Percentiles rank a stretch among this genome's conserved stretches.
Conservation (phyloP, 1,140 invertebrate species). For the Paraescarpia echinospica region DNA sequence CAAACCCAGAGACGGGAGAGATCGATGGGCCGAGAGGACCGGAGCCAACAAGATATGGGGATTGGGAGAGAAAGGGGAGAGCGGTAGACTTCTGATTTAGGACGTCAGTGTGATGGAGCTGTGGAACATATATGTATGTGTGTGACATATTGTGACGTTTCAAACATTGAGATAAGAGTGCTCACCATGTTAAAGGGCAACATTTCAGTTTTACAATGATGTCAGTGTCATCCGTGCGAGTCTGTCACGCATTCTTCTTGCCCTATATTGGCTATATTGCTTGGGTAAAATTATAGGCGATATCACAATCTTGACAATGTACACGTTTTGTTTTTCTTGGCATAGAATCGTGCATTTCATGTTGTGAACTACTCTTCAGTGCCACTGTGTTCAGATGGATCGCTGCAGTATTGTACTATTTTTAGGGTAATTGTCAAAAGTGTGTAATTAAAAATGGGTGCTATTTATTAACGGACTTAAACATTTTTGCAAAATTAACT, state of each 20-base stretch:
- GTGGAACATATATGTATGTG: not conserved
- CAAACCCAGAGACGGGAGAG: slow-evolving; percentile 92
- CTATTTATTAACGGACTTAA: no score
- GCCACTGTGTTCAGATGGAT: not conserved
- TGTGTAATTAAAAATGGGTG: not conserved
- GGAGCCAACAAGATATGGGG: slow-evolving; percentile 97
- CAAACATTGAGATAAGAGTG: no score
- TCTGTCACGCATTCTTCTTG: no score
- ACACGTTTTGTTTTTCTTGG: not conserved
- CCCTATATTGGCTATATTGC: not conserved
- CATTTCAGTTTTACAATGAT: no score
- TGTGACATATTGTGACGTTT: no score
- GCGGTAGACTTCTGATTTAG: slow-evolving; percentile 86
- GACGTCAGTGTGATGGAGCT: not conserved
- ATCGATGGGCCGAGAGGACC: slow-evolving; percentile 91
- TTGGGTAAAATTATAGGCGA: not conserved
- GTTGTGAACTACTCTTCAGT: not conserved
- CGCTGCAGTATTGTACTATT: not conserved
- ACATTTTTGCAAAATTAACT: no score
- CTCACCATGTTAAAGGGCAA: no score
- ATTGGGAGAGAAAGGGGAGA: slow-evolving; percentile 98
- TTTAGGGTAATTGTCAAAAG: not conserved
- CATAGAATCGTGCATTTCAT: not conserved
- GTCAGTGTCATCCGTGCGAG: no score
- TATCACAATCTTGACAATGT: not conserved